Percentiles rank a stretch among this genome's conserved stretches.
These are phyloP conservation scores for Drosophila novamexicana DNA, from an alignment of 1,140 invertebrate species.

Conservation along the genomic window DNA sequence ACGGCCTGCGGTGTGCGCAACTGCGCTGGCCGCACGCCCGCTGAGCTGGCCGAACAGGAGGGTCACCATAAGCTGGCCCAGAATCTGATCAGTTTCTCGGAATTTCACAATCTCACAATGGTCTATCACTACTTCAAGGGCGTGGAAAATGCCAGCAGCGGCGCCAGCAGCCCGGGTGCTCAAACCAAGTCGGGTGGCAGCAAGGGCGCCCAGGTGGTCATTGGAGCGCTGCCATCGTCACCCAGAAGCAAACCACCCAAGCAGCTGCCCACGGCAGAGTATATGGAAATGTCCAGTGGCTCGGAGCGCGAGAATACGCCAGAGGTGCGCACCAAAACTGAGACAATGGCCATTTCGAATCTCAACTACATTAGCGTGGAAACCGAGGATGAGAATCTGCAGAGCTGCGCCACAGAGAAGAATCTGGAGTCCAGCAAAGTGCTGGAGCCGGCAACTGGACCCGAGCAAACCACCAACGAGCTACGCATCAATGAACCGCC, in stretches of 20 bases:
- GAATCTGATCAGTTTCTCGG: slow-evolving; percentile 91
- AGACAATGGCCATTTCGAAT: slow-evolving; percentile 80
- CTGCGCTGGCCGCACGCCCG: slow-evolving; percentile 90
- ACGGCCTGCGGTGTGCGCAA: slow-evolving; percentile 92
- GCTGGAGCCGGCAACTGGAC: slow-evolving; percentile 48
- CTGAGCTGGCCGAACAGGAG: slow-evolving; percentile 91
- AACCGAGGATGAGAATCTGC: slow-evolving; percentile 77
- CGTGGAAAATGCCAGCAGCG: slow-evolving; percentile 85
- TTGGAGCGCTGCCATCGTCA: slow-evolving; percentile 59
- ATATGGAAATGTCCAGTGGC: slow-evolving; percentile 84
- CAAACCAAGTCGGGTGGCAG: slow-evolving; percentile 40
- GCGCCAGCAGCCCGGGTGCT: slow-evolving; percentile 40
- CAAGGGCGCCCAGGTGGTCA: slow-evolving; percentile 54
- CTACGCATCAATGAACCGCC: slow-evolving; percentile 80
- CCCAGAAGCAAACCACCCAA: slow-evolving; percentile 59
- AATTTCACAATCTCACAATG: slow-evolving; percentile 92
- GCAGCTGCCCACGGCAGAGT: slow-evolving; percentile 65
- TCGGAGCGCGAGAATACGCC: slow-evolving; percentile 78
- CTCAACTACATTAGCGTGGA: slow-evolving; percentile 83
- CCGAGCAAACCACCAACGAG: slow-evolving; percentile 78
- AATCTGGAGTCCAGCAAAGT: slow-evolving; percentile 72
- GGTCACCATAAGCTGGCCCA: slow-evolving; percentile 89
- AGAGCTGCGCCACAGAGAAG: slow-evolving; percentile 67
- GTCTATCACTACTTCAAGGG: slow-evolving; percentile 94
- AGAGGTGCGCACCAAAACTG: slow-evolving; percentile 61